Base-by-base conservation (phyloP, 2,113 vertebrate genomes). In the Xenopus borealis region DNA sequence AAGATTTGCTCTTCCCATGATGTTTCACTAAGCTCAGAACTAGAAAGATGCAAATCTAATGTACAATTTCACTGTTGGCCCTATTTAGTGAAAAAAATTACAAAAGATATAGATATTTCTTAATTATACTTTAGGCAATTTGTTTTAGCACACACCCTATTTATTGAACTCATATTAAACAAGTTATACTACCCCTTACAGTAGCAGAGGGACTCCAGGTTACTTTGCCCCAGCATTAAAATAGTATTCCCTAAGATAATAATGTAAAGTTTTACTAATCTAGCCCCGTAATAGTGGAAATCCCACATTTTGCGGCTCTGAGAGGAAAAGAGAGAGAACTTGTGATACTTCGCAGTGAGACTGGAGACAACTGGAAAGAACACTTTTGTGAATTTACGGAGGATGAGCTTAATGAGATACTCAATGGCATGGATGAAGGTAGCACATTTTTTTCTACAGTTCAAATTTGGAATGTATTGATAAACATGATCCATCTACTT, bases 371-470 rank as follows among this genome's bases (percentile, higher is more conserved):
- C 90, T 99, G 97, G 97, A 98, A 97, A 82, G 97, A 99, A 79
- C 97, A 99, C 78, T 95, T 94, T 83, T 98, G 96, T 71, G 97
- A 99, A 80, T 91, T 94, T 85, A 96, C 93, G 0, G 95, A 97
- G 66, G 96, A 97, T 40, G 97, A 98, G 10, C 88, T 99, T 64
- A 98, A 98, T 8, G 96, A 96, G 85, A 94, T 99, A 75, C 89
- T 99, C 10, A 99, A 99, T 0, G 96, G 96, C 81, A 96, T 96
- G 94, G 95, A 98, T 62, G 97, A 98, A 90, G 97, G 97, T 99
- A 90, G 7, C 44, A 61, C 18, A 55, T n/a, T 55, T 55, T 6
- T 40, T 40, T 40, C 33, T 40, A 6, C 33, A 7, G 7, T 40
- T 40, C 33, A 40, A 6, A 40, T 40, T 40, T 40, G 7, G 5